These are phyloP conservation scores for Proales similis DNA, from an alignment of 1,140 invertebrate species.

Conservation along the genomic window DNA sequence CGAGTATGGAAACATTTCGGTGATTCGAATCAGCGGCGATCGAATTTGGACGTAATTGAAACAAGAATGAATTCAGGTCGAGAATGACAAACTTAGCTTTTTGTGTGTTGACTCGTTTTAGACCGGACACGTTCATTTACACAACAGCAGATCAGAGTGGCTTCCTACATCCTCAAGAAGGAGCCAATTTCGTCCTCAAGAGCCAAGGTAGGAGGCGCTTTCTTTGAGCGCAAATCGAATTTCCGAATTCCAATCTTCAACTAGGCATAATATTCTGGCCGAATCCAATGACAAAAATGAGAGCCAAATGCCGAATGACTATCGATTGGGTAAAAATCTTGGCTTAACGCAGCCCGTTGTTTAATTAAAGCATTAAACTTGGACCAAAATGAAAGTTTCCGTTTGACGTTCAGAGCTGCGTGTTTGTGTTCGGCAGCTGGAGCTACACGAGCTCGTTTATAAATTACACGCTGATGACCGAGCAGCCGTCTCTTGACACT, in stretches of 20 bases:
- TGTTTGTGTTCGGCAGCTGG: constrained; percentile 31
- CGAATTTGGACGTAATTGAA: constrained; percentile 21
- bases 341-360: neutral
- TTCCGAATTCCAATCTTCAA: neutral
- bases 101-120: neutral
- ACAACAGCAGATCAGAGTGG: constrained; percentile 36
- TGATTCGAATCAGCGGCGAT: constrained; percentile 5
- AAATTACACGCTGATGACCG: constrained; percentile 34
- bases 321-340: constrained; percentile 25
- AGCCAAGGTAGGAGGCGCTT: constrained; percentile 17
- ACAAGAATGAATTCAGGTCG: too few species aligned
- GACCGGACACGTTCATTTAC: constrained; percentile 37
- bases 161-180: constrained; percentile 28
- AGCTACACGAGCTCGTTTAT: constrained; percentile 9
- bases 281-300: constrained; percentile 31
- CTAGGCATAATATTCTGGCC: constrained; percentile 37
- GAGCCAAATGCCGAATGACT: constrained; percentile 35
- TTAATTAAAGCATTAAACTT: neutral
- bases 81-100: too few species aligned
- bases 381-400: constrained; percentile 25
- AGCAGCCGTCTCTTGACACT: constrained; percentile 22
- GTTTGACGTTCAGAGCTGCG: constrained; percentile 35
- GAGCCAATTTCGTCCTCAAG: constrained; percentile 7
- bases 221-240: neutral
- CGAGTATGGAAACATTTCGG: constrained; percentile 17